Evolutionary conservation across 2,888 invertebrate species (phyloP).

Genomic region (Cheilosia urbana): DNA sequence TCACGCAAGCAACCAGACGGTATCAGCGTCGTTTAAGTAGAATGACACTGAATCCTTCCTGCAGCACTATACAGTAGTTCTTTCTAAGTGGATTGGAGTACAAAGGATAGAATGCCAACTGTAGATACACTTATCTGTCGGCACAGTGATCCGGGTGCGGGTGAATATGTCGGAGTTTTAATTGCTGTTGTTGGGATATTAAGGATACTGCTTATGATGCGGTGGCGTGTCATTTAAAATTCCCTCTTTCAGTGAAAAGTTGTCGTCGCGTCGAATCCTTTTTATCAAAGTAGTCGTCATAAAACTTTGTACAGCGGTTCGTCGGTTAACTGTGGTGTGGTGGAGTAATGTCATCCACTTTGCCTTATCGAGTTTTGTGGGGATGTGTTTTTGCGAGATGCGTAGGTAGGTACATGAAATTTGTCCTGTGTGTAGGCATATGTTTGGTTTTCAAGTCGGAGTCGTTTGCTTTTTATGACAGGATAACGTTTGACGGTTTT

Average conservation of each 20-base stretch:
- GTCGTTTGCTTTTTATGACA: constrained; percentile 8
- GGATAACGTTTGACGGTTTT: background rate
- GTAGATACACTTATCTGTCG: background rate
- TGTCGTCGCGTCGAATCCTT: constrained; percentile 8
- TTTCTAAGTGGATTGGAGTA: background rate
- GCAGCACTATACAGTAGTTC: background rate
- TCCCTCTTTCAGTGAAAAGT: background rate
- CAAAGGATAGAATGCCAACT: background rate
- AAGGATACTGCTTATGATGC: background rate
- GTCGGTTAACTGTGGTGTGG: background rate
- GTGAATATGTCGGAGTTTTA: background rate
- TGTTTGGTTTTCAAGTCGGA: background rate
- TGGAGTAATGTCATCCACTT: constrained; percentile 3
- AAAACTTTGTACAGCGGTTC: constrained; percentile 13
- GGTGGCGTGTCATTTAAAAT: background rate
- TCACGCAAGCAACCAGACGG: constrained; percentile 3
- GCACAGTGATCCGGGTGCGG: background rate
- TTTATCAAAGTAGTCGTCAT: constrained; percentile 21
- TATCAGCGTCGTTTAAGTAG: constrained; percentile 15
- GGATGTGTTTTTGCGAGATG: background rate
- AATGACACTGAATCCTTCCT: constrained; percentile 11
- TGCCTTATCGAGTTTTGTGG: background rate
- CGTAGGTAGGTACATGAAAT: constrained; percentile 2
- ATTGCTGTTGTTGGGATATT: constrained; percentile 12
- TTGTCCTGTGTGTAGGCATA: background rate